Evolutionary conservation across 2,888 invertebrate genomes (phyloP).

Genomic region (Agrotis puta): DNA sequence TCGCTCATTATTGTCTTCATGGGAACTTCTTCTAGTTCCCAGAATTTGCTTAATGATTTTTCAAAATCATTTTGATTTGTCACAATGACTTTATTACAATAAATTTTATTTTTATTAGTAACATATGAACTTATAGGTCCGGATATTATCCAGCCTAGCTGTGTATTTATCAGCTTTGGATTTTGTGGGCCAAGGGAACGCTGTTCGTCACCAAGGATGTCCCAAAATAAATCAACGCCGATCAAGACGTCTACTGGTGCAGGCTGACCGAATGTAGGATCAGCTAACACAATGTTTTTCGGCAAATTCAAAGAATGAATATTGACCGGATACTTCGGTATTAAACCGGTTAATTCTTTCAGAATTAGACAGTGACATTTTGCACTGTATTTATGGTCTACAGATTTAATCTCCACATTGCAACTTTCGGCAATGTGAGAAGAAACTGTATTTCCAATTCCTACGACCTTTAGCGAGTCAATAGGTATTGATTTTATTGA

Average conservation of each 20-base stretch:
- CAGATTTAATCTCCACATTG: slow-evolving; percentile 29
- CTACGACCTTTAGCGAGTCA: slow-evolving; percentile 43
- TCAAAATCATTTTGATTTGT: slow-evolving; percentile 25
- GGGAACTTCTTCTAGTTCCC: slow-evolving; percentile 63
- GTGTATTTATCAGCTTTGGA: slow-evolving; percentile 52
- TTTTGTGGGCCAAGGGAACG: slow-evolving; percentile 47
- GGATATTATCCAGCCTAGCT: slow-evolving; percentile 64
- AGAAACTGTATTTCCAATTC: slow-evolving; percentile 38
- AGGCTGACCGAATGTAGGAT: background rate
- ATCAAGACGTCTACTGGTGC: background rate
- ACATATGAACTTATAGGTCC: slow-evolving; percentile 47
- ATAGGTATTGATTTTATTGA: slow-evolving; percentile 8
- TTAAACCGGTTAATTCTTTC: background rate
- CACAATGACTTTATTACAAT: slow-evolving; percentile 34
- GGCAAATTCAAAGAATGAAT: background rate
- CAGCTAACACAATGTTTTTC: background rate
- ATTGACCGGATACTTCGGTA: background rate
- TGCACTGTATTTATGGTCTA: slow-evolving; percentile 29
- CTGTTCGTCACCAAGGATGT: slow-evolving; percentile 57
- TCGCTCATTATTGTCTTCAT: slow-evolving; percentile 21
- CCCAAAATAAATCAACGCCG: slow-evolving; percentile 33
- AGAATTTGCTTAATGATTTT: slow-evolving; percentile 50
- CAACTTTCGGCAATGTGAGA: slow-evolving; percentile 11
- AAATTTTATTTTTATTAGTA: background rate
- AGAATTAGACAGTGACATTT: background rate